These are phyloP conservation scores for Lymantria monacha DNA, from an alignment of 2,888 invertebrate species.

Conservation along the genomic window DNA sequence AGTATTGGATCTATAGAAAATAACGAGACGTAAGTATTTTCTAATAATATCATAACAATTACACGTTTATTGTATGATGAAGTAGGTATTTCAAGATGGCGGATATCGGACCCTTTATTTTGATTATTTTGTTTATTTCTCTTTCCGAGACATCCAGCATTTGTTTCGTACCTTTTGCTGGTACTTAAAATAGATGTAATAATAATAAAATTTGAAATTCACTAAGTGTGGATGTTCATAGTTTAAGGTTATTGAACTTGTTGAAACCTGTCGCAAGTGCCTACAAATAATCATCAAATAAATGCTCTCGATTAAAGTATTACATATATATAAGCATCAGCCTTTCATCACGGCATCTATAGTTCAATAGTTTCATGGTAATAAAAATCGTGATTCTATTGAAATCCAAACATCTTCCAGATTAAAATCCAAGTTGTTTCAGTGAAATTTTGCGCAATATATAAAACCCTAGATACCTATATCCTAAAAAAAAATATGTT, in stretches of 20 bases:
- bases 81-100: conserved; percentile 62
- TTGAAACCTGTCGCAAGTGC: conserved; percentile 50
- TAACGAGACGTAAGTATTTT: conserved; percentile 59
- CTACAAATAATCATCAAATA: not conserved
- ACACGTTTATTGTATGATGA: conserved; percentile 18
- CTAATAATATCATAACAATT: conserved; percentile 6
- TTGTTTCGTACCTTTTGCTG: conserved; percentile 15
- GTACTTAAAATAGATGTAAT: conserved; percentile 10
- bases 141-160: conserved; percentile 16
- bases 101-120: conserved; percentile 50
- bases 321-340: too few species aligned
- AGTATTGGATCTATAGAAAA: conserved; percentile 10
- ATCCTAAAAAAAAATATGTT: too few species aligned
- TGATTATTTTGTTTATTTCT: conserved; percentile 44
- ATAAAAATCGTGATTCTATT: too few species aligned
- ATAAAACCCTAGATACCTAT: too few species aligned
- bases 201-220: conserved; percentile 4
- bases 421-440: too few species aligned
- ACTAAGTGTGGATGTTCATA: conserved; percentile 29
- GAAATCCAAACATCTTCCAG: too few species aligned
- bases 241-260: conserved; percentile 60
- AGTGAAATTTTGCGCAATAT: too few species aligned
- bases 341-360: too few species aligned
- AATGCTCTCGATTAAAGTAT: too few species aligned
- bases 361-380: too few species aligned